phyloP scores from a whole-genome alignment of 1,140 invertebrate species.

The Maconellicoccus hirsutus region DNA sequence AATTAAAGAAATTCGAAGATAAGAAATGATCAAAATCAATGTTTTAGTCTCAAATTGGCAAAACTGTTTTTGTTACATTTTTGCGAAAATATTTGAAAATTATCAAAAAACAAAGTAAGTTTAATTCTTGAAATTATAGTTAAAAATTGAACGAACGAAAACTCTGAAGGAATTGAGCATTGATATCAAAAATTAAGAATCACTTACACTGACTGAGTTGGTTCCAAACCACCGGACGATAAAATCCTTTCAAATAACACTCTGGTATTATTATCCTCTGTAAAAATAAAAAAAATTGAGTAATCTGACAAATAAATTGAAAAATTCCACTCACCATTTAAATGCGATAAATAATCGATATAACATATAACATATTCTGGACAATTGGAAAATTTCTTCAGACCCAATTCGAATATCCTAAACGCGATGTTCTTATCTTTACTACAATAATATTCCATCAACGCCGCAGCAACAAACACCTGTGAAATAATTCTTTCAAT shows the following conservation, averaged over 20 bases:
- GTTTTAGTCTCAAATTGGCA: too few relatives aligned
- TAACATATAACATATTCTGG: conserved; percentile 92
- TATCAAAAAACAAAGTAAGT: too few relatives aligned
- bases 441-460: conserved; percentile 99
- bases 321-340: conserved; percentile 65
- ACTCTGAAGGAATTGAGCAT: too few relatives aligned
- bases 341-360: conserved; percentile 92
- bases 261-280: conserved; percentile 95
- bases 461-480: conserved; percentile 88
- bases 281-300: conserved; percentile 34
- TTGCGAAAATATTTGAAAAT: too few relatives aligned
- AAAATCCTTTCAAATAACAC: conserved; percentile 95
- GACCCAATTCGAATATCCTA: conserved; percentile 92
- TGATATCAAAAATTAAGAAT: too few relatives aligned
- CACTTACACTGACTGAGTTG: conserved; percentile 81
- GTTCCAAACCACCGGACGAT: conserved; percentile 79
- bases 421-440: conserved; percentile 99
- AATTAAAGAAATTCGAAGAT: too few relatives aligned
- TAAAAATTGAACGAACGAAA: not conserved
- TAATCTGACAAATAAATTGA: conserved; percentile 4
- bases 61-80: too few relatives aligned
- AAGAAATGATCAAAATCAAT: too few relatives aligned
- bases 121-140: too few relatives aligned
- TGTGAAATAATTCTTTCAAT: conserved; percentile 41
- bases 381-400: conserved; percentile 91